Evolutionary conservation across 2,797 vertebrate genomes (phyloP).

Genomic region (Sebastes aleutianus): DNA sequence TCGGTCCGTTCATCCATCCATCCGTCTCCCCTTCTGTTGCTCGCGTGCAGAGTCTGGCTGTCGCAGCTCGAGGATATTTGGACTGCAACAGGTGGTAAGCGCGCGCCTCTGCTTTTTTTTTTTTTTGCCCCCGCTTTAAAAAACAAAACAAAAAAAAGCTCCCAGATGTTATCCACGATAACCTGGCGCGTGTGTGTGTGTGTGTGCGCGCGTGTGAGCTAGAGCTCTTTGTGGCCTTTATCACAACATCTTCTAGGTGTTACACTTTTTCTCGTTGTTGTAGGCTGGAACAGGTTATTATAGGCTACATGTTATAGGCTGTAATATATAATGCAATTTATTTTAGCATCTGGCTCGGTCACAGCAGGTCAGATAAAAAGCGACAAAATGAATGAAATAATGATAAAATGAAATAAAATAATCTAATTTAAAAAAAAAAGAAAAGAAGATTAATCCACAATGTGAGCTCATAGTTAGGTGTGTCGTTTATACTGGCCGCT

Average conservation of each 20-base stretch:
- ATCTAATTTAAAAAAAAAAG: neutral
- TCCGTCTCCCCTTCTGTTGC: slow-evolving; percentile 47
- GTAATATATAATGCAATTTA: neutral
- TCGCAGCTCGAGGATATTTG: slow-evolving; percentile 68
- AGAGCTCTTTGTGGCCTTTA: slow-evolving; percentile 10
- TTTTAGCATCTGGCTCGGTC: neutral
- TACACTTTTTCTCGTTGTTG: too few relatives aligned
- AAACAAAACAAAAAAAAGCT: slow-evolving; percentile 8
- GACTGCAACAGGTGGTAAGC: slow-evolving; percentile 86
- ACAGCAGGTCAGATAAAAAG: neutral
- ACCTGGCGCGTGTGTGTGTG: slow-evolving; percentile 24
- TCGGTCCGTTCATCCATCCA: slow-evolving; percentile 5
- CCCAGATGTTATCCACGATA: slow-evolving; percentile 71
- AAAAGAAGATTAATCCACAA: neutral
- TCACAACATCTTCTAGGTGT: neutral
- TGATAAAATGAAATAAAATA: neutral
- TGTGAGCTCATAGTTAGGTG: neutral
- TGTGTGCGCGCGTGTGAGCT: neutral
- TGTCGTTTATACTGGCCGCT: neutral
- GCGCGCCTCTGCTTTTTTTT: slow-evolving; percentile 60
- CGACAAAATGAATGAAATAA: too few relatives aligned
- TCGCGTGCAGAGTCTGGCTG: slow-evolving; percentile 65
- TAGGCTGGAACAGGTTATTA: neutral
- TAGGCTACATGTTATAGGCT: neutral
- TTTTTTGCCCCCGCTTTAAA: neutral